A percentile compares a stretch with the other conserved stretches of the same genome.
phyloP scores from a whole-genome alignment of 2,797 vertebrate genomes.

The Chlorospingus flavigularis region DNA sequence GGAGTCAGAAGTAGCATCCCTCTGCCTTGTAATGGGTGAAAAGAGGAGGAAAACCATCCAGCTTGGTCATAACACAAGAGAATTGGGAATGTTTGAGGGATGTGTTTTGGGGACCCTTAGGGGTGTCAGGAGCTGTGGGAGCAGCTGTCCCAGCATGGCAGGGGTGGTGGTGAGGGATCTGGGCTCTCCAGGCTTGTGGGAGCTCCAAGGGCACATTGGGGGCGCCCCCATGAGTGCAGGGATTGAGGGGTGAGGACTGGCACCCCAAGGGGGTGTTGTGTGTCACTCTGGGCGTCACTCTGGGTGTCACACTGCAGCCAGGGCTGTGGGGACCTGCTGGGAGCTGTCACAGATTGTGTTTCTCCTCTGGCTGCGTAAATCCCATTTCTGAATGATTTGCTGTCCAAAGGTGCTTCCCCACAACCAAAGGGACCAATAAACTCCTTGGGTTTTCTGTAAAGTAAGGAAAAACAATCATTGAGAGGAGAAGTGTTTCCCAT shows the following conservation, averaged over 20 bases:
- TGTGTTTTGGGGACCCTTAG: not conserved
- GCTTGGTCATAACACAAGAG: not conserved
- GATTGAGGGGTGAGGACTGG: not conserved
- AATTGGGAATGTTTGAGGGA: not conserved
- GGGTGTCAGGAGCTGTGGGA: not conserved
- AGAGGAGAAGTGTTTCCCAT: not conserved
- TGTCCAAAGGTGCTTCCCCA: not conserved
- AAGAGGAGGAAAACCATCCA: not conserved
- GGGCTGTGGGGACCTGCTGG: not conserved
- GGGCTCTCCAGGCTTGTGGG: fast-evolving
- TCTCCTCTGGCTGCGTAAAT: not conserved
- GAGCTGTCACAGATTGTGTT: fast-evolving
- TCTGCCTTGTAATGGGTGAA: not conserved
- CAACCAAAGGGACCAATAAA: not conserved
- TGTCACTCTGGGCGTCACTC: not conserved
- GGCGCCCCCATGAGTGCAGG: not conserved
- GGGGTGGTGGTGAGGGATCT: not conserved
- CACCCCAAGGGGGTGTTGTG: not conserved
- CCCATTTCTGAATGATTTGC: not conserved
- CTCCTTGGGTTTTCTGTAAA: not conserved
- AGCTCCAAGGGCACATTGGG: fast-evolving
- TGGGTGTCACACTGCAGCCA: not conserved
- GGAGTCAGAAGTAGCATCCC: not conserved
- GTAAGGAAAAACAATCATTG: not conserved
- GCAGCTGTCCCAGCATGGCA: not conserved